phyloP scores from a whole-genome alignment of 2,113 vertebrate genomes.

The Clarias batrachus region DNA sequence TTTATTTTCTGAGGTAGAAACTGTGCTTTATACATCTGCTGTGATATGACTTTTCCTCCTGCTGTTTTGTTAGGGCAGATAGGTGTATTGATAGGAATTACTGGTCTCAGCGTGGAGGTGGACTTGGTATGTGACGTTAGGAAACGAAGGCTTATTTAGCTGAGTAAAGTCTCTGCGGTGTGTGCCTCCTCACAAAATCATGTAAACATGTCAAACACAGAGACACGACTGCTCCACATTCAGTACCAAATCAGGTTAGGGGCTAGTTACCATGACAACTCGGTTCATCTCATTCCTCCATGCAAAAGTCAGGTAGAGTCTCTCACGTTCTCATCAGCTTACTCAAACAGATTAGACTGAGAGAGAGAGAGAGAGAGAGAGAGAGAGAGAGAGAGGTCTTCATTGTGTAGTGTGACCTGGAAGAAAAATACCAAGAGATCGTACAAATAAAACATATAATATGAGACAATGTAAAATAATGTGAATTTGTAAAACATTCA shows the following conservation, averaged over 20 bases:
- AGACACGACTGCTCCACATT: conserved; percentile 24
- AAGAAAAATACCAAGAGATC: background rate
- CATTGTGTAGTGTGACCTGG: background rate
- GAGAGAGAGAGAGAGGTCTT: background rate
- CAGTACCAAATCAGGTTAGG: conserved; percentile 41
- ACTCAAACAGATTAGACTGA: background rate
- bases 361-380: background rate
- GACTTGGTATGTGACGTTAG: background rate
- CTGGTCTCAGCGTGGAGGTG: background rate
- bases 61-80: background rate
- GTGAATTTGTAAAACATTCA: background rate
- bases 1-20: background rate
- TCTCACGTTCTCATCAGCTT: conserved; percentile 18
- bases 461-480: background rate
- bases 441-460: background rate
- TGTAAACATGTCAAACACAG: conserved; percentile 22
- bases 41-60: background rate
- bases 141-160: background rate
- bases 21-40: background rate
- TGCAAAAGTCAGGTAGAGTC: conserved; percentile 27
- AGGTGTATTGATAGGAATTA: too few relatives aligned
- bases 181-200: conserved; percentile 3
- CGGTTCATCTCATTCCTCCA: conserved; percentile 10
- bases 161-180: background rate
- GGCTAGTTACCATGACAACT: conserved; percentile 46